Evolutionary conservation across 1,140 invertebrate species (phyloP), one percentile per base, ranked within the genome.

Genomic region (Papilio aristodemus): DNA sequence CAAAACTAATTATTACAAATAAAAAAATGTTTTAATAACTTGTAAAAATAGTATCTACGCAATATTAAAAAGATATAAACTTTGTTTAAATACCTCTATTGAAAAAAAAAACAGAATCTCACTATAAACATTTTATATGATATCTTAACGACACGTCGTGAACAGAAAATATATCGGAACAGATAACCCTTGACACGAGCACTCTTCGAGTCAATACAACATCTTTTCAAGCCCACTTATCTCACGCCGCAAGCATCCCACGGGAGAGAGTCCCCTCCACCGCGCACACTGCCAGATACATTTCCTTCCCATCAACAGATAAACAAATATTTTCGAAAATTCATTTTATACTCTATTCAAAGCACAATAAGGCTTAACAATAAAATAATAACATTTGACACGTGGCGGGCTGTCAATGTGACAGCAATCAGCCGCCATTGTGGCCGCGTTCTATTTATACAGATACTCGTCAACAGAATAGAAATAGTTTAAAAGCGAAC

Each of bases 401-500:
- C 63, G 63, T 66, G 63, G 41, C 63, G 41, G 11, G 63, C 50
- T 64, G 46, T 69, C 67, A 71, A 60, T 50, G 57, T 70, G 68
- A 67, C 69, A 68, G 43, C 68, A 73, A 72, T 73, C 76, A 75
- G 37, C 67, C 69, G 70, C 66, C 68, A 73, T 72, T 78, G 73
- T 71, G 43, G 57, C n/a, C 11, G 38, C 63, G 41, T 64, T 64
- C 22, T 25, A 19, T 64, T 64, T 64, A 54, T 54, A 19, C 46
- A 54, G 46, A 54, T 22, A 25, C 22, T 25, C 9, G 11, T 11
- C 22, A 22, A 4, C 4, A 54, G 22, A 22, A 46, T 46, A 46
- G 19, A 54, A 54, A 54, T 13, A 43, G 41, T 14, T 14, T 14
- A 43, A 54, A 25, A 2, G 10, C 9, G 5, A 32, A 32, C 2